These are phyloP conservation scores for Charanyca ferruginea DNA, from an alignment of 2,888 invertebrate genomes.

Conservation along the genomic window DNA sequence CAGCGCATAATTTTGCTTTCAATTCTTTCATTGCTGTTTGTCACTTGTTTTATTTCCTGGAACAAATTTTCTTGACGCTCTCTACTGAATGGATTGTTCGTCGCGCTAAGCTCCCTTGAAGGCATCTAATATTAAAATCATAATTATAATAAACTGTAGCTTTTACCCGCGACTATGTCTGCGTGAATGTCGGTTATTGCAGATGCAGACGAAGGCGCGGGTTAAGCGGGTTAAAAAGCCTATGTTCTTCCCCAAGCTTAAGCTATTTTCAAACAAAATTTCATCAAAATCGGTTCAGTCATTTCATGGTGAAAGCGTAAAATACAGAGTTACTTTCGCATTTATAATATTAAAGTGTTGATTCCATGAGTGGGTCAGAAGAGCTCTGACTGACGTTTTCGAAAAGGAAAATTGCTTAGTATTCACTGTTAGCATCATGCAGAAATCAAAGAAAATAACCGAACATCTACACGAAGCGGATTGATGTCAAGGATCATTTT, in stretches of 20 bases:
- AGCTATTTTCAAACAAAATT: no score
- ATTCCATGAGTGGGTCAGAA: not conserved
- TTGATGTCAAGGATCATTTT: constrained; percentile 30
- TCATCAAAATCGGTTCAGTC: no score
- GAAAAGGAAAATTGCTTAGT: not conserved
- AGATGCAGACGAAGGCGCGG: no score
- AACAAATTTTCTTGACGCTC: constrained; percentile 29
- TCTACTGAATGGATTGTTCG: constrained; percentile 15
- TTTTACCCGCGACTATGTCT: no score
- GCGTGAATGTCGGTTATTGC: no score
- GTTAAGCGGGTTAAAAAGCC: no score
- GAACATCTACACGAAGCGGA: constrained; percentile 6
- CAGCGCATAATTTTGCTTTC: no score
- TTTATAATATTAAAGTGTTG: no score
- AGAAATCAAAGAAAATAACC: constrained; percentile 1
- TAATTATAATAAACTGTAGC: constrained; percentile 8
- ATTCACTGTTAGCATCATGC: not conserved
- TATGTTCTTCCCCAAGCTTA: no score
- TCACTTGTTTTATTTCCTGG: constrained; percentile 6
- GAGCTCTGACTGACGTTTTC: not conserved
- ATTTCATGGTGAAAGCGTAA: no score
- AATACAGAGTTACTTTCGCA: no score
- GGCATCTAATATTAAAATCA: constrained; percentile 4
- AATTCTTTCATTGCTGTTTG: constrained; percentile 5
- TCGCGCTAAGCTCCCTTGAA: not conserved